These are phyloP conservation scores for Caradrina clavipalpis DNA, from an alignment of 2,888 invertebrate genomes.

Conservation along the genomic window DNA sequence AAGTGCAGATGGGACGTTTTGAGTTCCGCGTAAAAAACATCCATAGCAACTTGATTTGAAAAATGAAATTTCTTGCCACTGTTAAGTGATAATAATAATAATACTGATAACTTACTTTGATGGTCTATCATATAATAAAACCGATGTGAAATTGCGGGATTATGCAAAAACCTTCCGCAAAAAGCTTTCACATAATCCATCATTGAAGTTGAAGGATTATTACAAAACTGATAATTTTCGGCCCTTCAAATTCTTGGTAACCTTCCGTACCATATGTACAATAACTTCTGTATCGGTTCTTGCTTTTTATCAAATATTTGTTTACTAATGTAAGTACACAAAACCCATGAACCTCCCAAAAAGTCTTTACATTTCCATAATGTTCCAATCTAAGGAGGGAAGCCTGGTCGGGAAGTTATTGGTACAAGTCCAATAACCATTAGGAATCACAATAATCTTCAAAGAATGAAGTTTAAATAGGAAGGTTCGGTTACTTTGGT, in stretches of 20 bases:
- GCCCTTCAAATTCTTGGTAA: neutral
- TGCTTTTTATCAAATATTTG: slow-evolving; percentile 13
- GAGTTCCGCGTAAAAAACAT: slow-evolving; percentile 14
- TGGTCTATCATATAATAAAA: neutral
- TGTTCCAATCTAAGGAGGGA: slow-evolving; percentile 6
- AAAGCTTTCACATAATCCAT: neutral
- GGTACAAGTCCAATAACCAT: slow-evolving; percentile 10
- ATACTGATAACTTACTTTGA: too few species aligned
- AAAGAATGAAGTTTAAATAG: slow-evolving; percentile 3
- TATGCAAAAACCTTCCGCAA: neutral
- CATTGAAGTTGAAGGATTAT: neutral
- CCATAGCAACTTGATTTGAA: neutral
- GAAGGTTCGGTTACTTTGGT: slow-evolving; percentile 21
- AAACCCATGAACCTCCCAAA: neutral
- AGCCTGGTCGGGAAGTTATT: neutral
- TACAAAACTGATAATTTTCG: neutral
- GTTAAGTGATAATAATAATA: neutral
- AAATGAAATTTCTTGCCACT: neutral
- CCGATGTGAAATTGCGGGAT: neutral
- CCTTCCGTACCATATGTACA: neutral
- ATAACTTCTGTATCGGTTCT: neutral
- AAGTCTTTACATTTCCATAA: slow-evolving; percentile 5
- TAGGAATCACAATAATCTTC: slow-evolving; percentile 25
- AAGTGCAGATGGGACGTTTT: slow-evolving; percentile 30
- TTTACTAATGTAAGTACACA: neutral